Conservation (phyloP, 2,888 invertebrate species). For the Platerodrilus igneus region DNA sequence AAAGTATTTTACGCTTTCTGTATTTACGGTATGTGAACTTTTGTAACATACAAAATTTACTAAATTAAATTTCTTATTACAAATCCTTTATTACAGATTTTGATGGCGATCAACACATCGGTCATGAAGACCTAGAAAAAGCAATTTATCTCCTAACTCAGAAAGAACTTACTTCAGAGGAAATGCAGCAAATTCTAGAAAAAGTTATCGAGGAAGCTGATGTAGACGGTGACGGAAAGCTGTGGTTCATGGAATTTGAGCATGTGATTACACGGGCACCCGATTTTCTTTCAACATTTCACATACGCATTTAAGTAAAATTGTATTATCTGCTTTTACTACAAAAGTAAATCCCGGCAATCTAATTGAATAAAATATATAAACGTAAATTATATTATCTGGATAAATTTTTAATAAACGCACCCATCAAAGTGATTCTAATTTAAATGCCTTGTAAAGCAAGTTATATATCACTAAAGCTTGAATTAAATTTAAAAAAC, state of each 20-base stretch:
- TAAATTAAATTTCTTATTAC: constrained; percentile 9
- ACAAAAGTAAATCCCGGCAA: too few relatives aligned
- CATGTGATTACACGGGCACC: constrained; percentile 96
- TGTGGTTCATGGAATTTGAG: constrained; percentile 95
- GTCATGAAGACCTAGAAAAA: constrained; percentile 78
- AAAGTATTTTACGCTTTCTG: constrained; percentile 97
- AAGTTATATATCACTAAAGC: too few relatives aligned
- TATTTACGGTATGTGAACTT: constrained; percentile 72
- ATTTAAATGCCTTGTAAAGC: too few relatives aligned
- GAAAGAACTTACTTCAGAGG: constrained; percentile 80
- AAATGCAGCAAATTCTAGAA: constrained; percentile 72
- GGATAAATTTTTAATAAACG: too few relatives aligned
- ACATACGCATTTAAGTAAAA: constrained; percentile 76
- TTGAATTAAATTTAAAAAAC: too few relatives aligned
- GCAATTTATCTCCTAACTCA: constrained; percentile 81
- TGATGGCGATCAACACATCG: constrained; percentile 88
- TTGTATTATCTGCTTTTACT: too few relatives aligned
- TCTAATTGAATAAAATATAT: too few relatives aligned
- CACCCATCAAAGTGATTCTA: too few relatives aligned
- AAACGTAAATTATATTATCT: too few relatives aligned
- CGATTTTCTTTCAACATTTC: constrained; percentile 88
- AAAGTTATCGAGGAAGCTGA: constrained; percentile 92
- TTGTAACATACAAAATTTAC: constrained; percentile 8
- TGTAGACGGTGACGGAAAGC: constrained; percentile 90
- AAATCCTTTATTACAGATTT: constrained; percentile 64